Conservation (phyloP, 1,140 invertebrate genomes). For the Brachionus rubens region DNA sequence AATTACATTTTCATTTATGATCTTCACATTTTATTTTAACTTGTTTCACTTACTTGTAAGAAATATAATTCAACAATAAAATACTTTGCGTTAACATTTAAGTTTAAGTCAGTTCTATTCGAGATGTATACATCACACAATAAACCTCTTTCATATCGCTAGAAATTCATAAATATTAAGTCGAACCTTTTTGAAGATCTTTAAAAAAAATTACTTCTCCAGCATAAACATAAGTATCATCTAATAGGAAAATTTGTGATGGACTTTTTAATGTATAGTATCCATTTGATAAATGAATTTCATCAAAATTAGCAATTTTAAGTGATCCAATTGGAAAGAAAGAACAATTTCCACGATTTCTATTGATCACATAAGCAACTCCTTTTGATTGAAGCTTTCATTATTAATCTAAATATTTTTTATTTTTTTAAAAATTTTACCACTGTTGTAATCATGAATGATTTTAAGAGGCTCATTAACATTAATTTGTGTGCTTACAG, state of each 20-base stretch:
- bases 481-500: not conserved
- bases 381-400: not conserved
- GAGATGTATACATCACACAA: slow-evolving; percentile 39
- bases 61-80: not conserved
- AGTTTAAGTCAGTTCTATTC: not conserved
- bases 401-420: not conserved
- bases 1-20: no score
- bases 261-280: slow-evolving; percentile 20
- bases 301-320: slow-evolving; percentile 11
- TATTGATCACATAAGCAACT: slow-evolving; percentile 41
- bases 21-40: no score
- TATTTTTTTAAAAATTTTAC: not conserved
- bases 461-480: slow-evolving; percentile 11
- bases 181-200: not conserved
- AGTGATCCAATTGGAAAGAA: slow-evolving; percentile 8
- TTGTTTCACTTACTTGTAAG: not conserved
- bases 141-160: slow-evolving; percentile 36
- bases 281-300: not conserved
- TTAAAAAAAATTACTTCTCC: slow-evolving; percentile 9
- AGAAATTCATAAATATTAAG: not conserved
- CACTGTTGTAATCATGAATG: slow-evolving; percentile 42
- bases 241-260: not conserved
- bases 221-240: slow-evolving; percentile 33
- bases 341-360: slow-evolving; percentile 12
- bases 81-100: not conserved